phyloP scores from a whole-genome alignment of 2,888 invertebrate genomes.

The Spodoptera littoralis region DNA sequence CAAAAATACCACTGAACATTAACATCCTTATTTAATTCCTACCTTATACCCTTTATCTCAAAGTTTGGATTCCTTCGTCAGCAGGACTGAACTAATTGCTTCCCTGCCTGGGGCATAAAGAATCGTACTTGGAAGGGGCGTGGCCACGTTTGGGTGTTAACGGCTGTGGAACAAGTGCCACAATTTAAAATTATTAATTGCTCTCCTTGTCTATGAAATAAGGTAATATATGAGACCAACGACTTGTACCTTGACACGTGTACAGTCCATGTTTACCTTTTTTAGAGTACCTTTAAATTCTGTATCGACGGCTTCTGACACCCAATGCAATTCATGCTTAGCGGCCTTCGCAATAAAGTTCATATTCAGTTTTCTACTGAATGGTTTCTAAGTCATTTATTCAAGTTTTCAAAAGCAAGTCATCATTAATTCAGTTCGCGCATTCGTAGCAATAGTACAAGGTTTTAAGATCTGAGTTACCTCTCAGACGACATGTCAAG shows the following conservation, averaged over 20 bases:
- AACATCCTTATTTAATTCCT: not conserved
- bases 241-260: slow-evolving; percentile 3
- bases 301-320: no score
- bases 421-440: no score
- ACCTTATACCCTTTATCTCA: not conserved
- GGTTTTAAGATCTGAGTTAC: no score
- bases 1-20: slow-evolving; percentile 43
- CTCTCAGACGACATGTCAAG: no score
- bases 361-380: no score
- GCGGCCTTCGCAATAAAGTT: no score
- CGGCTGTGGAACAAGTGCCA: slow-evolving; percentile 50
- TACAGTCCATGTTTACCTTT: not conserved
- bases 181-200: slow-evolving; percentile 48
- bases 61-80: slow-evolving; percentile 19
- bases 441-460: no score
- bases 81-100: slow-evolving; percentile 41
- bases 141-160: slow-evolving; percentile 39
- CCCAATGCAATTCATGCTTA: no score
- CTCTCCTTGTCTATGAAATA: slow-evolving; percentile 18
- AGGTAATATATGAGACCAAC: slow-evolving; percentile 20
- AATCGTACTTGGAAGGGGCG: slow-evolving; percentile 50
- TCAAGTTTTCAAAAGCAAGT: no score
- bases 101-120: slow-evolving; percentile 48
- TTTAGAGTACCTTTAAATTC: not conserved
- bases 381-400: no score